phyloP scores from a whole-genome alignment of 2,797 vertebrate species.

The Xerus rutilus region DNA sequence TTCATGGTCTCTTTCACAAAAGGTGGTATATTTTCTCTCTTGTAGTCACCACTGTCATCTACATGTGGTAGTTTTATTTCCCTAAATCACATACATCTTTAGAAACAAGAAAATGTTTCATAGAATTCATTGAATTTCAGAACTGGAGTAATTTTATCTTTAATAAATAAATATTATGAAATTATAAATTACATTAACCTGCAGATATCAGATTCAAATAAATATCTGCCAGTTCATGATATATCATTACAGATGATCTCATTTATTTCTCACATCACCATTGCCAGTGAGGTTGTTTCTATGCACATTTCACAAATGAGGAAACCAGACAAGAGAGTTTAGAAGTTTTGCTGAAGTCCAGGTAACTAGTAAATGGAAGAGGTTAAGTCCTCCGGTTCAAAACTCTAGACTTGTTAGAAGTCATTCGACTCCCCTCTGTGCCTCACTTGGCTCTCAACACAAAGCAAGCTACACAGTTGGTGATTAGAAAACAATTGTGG shows the following conservation, averaged over 20 bases:
- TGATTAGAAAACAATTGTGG: neutral
- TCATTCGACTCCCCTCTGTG: neutral
- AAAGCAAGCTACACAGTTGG: neutral
- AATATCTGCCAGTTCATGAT: neutral
- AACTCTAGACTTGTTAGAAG: neutral
- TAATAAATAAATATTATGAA: conserved; percentile 1
- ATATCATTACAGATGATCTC: neutral
- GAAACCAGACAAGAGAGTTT: conserved; percentile 26
- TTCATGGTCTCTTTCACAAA: neutral
- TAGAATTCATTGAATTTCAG: neutral
- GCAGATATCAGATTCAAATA: neutral
- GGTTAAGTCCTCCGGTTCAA: neutral
- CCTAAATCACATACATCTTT: neutral
- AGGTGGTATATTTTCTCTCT: neutral
- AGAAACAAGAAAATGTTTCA: conserved; percentile 14
- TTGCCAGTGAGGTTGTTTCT: neutral
- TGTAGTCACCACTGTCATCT: neutral
- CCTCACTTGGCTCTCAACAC: neutral
- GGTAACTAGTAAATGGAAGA: neutral
- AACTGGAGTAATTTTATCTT: neutral
- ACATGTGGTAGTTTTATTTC: neutral
- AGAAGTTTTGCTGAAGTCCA: neutral
- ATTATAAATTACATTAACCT: neutral
- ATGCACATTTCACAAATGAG: neutral
- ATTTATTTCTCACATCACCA: neutral